Evolutionary conservation across 2,888 invertebrate species (phyloP), one percentile per base, ranked within the genome.

Genomic region (Nomada hirtipes): DNA sequence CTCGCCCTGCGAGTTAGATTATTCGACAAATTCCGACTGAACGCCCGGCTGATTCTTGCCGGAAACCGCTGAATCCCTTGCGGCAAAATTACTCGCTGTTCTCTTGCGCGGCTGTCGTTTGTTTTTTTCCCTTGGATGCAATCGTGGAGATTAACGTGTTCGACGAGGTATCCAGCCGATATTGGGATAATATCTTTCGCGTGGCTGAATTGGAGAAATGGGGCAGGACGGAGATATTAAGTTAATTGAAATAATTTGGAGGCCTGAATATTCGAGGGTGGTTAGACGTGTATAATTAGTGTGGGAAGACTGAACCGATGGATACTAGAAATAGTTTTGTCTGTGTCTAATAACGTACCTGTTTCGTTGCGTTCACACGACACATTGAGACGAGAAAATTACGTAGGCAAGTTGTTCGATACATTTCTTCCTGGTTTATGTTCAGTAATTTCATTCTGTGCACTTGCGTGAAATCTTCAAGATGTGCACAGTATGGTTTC

Each of bases 1-100:
- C 59, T 57, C 64, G 53, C 29, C 47, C 61, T 72, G 76, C 73
- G 60, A 85, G 71, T 87, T 83, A 81, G 79, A 76, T 84, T 80
- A 76, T 77, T 80, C 80, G 76, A 82, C 52, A 75, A 86, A 76
- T 77, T 60, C 70, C 55, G 50, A 55, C 72, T 50, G 71, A 72
- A 87, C 59, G 80, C 79, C 29, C 61, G 53, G 18, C 76, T 72
- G 73, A 81, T 70, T 85, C 77, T 73, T 60, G 72, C 44, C 26
- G 29, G 55, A 74, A n/a, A 57, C 4, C 57, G 44, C 52, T 73
- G 55, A 65, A 70, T 26, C 47, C 42, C 23, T 7, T n/a, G 18
- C 73, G 44, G 18, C 10, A 20, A 47, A 65, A 73, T 63, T 75
- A 44, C 23, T 15, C 11, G 20, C 23, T 52, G 4, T 15, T 57